phyloP scores from a whole-genome alignment of 2,888 invertebrate species.

The Protodeltote pygarga region DNA sequence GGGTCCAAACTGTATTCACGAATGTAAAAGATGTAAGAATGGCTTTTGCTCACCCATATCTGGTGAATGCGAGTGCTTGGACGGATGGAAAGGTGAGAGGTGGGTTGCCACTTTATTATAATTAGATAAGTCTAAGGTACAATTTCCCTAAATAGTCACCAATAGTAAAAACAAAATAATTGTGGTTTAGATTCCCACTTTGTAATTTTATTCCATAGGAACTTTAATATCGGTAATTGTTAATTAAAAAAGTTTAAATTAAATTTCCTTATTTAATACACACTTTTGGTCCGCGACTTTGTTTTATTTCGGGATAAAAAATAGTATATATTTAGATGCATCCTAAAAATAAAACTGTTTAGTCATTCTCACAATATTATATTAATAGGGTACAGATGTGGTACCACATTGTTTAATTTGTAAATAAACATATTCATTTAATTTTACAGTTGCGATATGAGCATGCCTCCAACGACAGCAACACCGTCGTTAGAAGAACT shows the following conservation, averaged over 20 bases:
- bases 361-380: too few relatives aligned
- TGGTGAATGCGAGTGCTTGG: constrained; percentile 89
- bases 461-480: constrained; percentile 68
- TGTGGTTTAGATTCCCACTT: too few relatives aligned
- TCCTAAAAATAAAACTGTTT: too few relatives aligned
- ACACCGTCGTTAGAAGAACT: constrained; percentile 67
- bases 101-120: constrained; percentile 78
- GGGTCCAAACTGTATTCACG: constrained; percentile 91
- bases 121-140: constrained; percentile 6
- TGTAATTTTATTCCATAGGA: too few relatives aligned
- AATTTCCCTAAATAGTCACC: neutral
- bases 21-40: constrained; percentile 88
- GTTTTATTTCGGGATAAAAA: too few relatives aligned
- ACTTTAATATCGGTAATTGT: too few relatives aligned
- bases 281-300: too few relatives aligned
- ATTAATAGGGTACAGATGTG: neutral
- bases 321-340: too few relatives aligned
- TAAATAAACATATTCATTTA: constrained; percentile 13
- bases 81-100: constrained; percentile 90
- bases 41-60: constrained; percentile 88
- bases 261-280: too few relatives aligned
- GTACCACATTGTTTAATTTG: neutral
- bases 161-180: too few relatives aligned
- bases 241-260: too few relatives aligned
- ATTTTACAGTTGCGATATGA: constrained; percentile 77